These are phyloP conservation scores for Sycobia sp. DNA, from an alignment of 1,140 invertebrate genomes.

Conservation along the genomic window DNA sequence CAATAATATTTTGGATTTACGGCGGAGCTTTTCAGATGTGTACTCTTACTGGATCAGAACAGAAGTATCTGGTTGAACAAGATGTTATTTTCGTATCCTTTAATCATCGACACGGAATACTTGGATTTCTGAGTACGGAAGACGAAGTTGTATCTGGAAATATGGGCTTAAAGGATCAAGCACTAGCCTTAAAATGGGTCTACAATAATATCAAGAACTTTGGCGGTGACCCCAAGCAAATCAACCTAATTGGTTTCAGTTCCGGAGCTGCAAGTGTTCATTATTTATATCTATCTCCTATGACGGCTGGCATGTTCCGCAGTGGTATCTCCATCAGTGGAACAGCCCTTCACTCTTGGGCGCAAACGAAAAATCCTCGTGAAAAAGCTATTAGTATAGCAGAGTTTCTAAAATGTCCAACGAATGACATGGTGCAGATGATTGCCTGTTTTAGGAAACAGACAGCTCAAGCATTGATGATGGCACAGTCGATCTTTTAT, in stretches of 20 bases:
- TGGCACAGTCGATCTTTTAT: background rate
- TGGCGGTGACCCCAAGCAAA: background rate
- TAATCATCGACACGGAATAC: slow-evolving; percentile 6
- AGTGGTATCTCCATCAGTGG: slow-evolving; percentile 76
- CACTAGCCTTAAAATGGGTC: background rate
- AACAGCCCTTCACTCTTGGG: slow-evolving; percentile 72
- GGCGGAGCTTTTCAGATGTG: slow-evolving; percentile 7
- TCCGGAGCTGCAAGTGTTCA: slow-evolving; percentile 13
- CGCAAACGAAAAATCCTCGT: slow-evolving; percentile 66
- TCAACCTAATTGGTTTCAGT: slow-evolving; percentile 1
- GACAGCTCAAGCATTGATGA: slow-evolving; percentile 62
- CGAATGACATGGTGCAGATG: slow-evolving; percentile 59
- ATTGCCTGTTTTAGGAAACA: slow-evolving; percentile 70
- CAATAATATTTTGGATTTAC: slow-evolving; percentile 11
- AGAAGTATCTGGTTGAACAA: slow-evolving; percentile 4
- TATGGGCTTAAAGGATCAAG: slow-evolving; percentile 19
- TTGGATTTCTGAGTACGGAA: slow-evolving; percentile 18
- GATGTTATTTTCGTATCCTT: slow-evolving; percentile 8
- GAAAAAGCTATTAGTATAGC: slow-evolving; percentile 70
- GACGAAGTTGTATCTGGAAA: slow-evolving; percentile 5
- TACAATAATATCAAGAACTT: slow-evolving; percentile 2
- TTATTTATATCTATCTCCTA: slow-evolving; percentile 14
- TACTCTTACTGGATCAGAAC: background rate
- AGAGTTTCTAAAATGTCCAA: slow-evolving; percentile 69
- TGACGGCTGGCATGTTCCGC: no score